Evolutionary conservation across 1,140 invertebrate species (phyloP), one percentile per base, ranked within the genome.

Genomic region (Ceratina australensis): DNA sequence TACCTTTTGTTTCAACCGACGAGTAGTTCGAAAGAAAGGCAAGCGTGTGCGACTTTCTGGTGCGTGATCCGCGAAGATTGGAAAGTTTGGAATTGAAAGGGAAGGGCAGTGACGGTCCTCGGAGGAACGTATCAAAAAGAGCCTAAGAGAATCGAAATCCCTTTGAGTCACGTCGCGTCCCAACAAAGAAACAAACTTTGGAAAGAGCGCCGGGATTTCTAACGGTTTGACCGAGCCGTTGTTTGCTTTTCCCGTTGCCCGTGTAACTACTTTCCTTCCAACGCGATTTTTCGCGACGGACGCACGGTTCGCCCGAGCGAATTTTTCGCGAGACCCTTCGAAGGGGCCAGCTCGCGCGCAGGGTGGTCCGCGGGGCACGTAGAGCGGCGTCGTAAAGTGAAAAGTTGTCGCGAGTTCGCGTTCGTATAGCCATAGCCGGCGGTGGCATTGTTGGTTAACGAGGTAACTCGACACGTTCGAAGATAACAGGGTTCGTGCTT

Each of bases 391-490:
- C 83, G 82, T 82, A 84, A 85, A 85, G 84, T 82, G 84, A 85
- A 85, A 85, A 85, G 84, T 85, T 82, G 80, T 71, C 80, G 54
- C 75, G 47, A 47, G 73, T 50, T 65, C 49, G 16, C 13, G 33
- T 42, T 42, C 8, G 26, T 54, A 26, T 24, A 65, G 63, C 82
- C 57, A 73, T 82, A 75, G 75, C 79, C 52, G 68, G 80, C 68
- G 47, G 65, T 54, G 75, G 59, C 72, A 87, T 88, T 86, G 87
- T 87, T 85, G 82, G 80, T 88, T 88, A 88, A 87, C 87, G 86
- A 88, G 86, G 82, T 87, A 88, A 88, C 86, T 87, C 86, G 86
- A 87, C 84, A 87, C 86, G 87, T 86, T 82, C 84, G 79, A 88
- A 85, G 86, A 88, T 88, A 88, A 86, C 87, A 82, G 86, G 86